Evolutionary conservation across 1,140 invertebrate genomes (phyloP), one percentile per base, ranked within the genome.

Genomic region (Aphelinus certus): DNA sequence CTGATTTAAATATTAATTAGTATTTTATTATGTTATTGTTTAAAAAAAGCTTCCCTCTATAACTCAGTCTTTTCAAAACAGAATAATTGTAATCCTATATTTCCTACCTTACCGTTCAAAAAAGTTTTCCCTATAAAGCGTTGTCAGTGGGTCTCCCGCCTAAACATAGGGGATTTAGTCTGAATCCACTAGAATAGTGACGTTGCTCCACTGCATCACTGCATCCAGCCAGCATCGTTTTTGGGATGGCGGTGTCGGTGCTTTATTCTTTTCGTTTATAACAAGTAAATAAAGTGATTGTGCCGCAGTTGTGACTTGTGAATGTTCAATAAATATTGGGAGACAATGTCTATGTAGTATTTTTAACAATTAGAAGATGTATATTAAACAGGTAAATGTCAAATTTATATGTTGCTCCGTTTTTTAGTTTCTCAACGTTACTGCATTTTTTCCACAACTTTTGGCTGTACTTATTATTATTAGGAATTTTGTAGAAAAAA

Each of bases 351-450:
- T 57, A 68, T 75, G 58, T 77, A 57, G 71, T 9, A 68, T 61
- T 42, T 45, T 9, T 63, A 48, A 69, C 6, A 57, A 51, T 43
- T 26, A 26, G 60, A 77, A 51, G 53, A 77, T 77, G 76, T 77
- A 68, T 9, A 77, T 77, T 53, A 77, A 77, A 56, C 76, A 77
- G 76, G 76, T 77, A 61, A 26, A 26, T 26, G 26, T 26, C 26
- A 26, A 26, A 26, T 26, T 26, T n/a, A 69, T 43, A 58, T 58
- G 1, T 69, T 69, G 6, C 1, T 10, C 48, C 3, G 43, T n/a
- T 67, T 69, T 47, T 6, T 58, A 42, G 3, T 60, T 68, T 6
- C 6, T 65, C 45, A 57, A 48, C 48, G 26, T 56, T 66, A 56
- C 26, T 26, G 26, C 26, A 26, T 26, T 26, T 26, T 0, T 26